Evolutionary conservation across 2,113 vertebrate genomes (phyloP), one percentile per base, ranked within the genome.

Genomic region (Mormyrus iriodes): DNA sequence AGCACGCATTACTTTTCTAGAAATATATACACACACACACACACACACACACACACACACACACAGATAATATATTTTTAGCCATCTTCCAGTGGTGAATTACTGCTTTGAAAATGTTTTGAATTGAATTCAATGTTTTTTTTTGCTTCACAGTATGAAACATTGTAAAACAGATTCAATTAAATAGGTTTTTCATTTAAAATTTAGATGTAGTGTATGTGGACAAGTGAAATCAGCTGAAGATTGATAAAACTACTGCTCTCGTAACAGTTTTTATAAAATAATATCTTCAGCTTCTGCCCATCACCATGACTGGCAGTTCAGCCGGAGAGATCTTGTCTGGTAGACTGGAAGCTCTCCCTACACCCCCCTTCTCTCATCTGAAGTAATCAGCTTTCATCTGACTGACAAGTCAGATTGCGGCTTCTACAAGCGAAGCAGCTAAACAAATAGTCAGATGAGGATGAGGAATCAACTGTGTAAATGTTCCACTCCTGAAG

Each of bases 381-480:
- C 48, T 44, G 35, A 12, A 46, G 91, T 86, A 90, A 91, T 90
- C 88, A 89, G 90, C 13, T 76, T 35, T 39, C 91, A 87, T 91
- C 89, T 48, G 91, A 93, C 88, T 90, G 93, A 91, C 85, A 87
- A 52, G 91, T 91, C 91, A 91, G 91, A 92, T 61, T 90, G 91
- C 91, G 92, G 90, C 90, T 90, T 90, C 86, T 1, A 91, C 90
- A 91, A 91, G 91, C 91, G 90, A 24, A 91, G 89, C 91, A 93
- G 92, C 93, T 94, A 93, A 93, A 93, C 88, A 94, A 93, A 94
- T 93, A 91, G 87, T 90, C 90, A 24, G 93, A 94, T 39, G 88
- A 46, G 88, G 51, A n/a, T 82, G 69, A 82, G 73, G 52, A 49
- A 88, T 31, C 27, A 39, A 42, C 27, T 35, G 44, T 42, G 69